phyloP scores from a whole-genome alignment of 2,797 vertebrate genomes.

The Melanotaenia nigrans region DNA sequence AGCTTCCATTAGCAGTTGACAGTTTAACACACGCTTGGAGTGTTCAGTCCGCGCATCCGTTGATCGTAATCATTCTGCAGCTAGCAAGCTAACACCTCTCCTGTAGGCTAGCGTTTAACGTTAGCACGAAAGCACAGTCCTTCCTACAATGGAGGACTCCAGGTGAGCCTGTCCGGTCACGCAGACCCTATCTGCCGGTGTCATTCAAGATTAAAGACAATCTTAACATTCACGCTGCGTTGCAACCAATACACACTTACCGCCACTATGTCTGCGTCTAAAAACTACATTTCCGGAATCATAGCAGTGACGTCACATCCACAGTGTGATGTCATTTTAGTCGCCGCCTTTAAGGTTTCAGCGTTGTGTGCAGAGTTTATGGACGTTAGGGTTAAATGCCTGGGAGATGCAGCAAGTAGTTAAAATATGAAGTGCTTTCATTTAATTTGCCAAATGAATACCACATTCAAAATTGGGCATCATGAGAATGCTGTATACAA shows the following conservation, averaged over 20 bases:
- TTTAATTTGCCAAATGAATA: too few species aligned
- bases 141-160: background rate
- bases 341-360: background rate
- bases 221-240: background rate
- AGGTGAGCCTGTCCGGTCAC: background rate
- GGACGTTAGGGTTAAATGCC: too few species aligned
- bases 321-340: background rate
- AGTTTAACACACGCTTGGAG: conserved; percentile 6
- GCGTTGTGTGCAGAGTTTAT: too few species aligned
- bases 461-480: too few species aligned
- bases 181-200: background rate
- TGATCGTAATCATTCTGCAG: background rate
- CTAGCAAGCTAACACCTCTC: conserved; percentile 10
- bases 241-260: conserved; percentile 34
- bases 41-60: background rate
- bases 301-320: background rate
- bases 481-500: too few species aligned
- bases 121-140: background rate
- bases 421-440: too few species aligned
- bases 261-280: conserved; percentile 41
- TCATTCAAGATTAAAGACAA: background rate
- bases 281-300: conserved; percentile 49
- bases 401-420: too few species aligned
- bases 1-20: background rate
- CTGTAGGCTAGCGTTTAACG: background rate